These are phyloP conservation scores for Varanus komodoensis DNA, from an alignment of 2,113 vertebrate species.

Conservation along the genomic window DNA sequence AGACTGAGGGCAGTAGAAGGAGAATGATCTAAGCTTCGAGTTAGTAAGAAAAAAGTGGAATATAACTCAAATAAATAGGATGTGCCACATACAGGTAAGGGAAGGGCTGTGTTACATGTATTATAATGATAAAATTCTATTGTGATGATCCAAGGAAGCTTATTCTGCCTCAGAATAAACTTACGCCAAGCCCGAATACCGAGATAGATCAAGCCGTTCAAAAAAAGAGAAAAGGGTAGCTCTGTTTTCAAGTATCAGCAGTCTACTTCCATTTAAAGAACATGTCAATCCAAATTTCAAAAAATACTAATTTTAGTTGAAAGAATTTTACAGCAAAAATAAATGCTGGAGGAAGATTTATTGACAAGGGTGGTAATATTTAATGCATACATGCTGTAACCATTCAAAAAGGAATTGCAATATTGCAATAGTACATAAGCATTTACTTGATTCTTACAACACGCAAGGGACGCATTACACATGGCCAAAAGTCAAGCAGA, in stretches of 20 bases:
- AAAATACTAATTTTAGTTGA: not conserved
- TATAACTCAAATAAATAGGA: too few species aligned
- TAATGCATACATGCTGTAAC: not conserved
- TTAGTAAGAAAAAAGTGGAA: too few species aligned
- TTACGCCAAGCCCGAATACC: not conserved
- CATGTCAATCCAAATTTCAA: not conserved
- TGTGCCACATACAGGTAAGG: not conserved
- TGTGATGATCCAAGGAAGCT: not conserved
- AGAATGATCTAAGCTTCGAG: too few species aligned
- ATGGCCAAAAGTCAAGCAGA: not conserved
- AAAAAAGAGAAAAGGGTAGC: not conserved
- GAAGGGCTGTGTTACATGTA: not conserved
- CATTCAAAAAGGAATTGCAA: not conserved
- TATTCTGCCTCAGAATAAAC: not conserved
- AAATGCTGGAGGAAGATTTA: not conserved
- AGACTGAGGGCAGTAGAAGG: too few species aligned
- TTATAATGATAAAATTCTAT: not conserved
- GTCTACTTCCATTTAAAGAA: not conserved
- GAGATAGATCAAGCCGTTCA: not conserved
- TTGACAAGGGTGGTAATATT: not conserved
- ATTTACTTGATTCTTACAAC: not conserved
- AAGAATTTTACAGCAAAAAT: not conserved
- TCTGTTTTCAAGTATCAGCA: not conserved
- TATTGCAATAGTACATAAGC: not conserved
- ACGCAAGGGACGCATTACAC: not conserved